Evolutionary conservation across 2,113 vertebrate genomes (phyloP).

Genomic region (Odontophorus gujanensis): DNA sequence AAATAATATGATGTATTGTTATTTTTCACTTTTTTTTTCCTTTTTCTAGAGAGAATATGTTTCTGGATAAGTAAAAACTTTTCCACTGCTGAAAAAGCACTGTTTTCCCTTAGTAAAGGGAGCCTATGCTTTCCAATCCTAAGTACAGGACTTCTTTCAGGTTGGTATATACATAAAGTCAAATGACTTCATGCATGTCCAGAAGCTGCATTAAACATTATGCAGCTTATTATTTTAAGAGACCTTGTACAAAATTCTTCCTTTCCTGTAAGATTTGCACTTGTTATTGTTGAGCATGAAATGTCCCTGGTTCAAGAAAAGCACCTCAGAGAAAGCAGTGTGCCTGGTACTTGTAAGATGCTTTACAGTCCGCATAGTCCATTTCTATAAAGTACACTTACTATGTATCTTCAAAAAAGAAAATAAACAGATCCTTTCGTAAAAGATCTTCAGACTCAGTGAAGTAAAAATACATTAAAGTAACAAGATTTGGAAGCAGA

Average conservation of each 20-base stretch:
- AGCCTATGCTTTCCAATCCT: not conserved
- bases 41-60: not conserved
- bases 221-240: not conserved
- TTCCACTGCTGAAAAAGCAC: not conserved
- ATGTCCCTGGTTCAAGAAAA: not conserved
- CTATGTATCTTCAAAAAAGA: not conserved
- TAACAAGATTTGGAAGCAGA: not conserved
- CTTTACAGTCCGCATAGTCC: not conserved
- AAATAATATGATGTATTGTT: not conserved
- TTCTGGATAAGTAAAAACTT: not conserved
- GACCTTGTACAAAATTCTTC: not conserved
- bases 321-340: not conserved
- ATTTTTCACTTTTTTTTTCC: not conserved
- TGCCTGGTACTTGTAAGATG: not conserved
- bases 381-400: not conserved
- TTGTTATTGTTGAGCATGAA: not conserved
- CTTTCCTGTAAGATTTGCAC: not conserved
- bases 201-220: not conserved
- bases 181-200: not conserved
- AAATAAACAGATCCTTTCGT: not conserved
- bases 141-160: not conserved
- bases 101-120: not conserved
- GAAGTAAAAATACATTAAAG: not conserved
- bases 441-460: not conserved
- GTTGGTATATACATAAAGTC: not conserved